Evolutionary conservation across 2,797 vertebrate species (phyloP).

Genomic region (Microhierax caerulescens): DNA sequence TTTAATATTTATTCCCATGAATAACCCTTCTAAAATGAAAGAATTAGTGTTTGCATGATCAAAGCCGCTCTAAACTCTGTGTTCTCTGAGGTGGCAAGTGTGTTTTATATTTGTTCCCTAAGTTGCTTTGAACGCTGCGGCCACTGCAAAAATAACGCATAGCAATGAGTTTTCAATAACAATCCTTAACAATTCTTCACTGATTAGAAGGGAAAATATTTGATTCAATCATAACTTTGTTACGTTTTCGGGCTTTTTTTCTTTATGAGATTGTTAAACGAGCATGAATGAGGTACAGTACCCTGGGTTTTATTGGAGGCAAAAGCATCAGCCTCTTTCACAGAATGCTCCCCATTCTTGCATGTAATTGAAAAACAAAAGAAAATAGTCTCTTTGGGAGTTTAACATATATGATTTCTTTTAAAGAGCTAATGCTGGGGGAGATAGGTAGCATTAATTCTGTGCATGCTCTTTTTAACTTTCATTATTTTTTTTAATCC

Average conservation of each 20-base stretch:
- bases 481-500: not conserved
- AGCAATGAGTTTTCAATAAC: not conserved
- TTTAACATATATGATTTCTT: conserved; percentile 18
- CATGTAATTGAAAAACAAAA: conserved; percentile 49
- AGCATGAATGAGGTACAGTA: not conserved
- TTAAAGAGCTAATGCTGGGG: not conserved
- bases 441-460: not conserved
- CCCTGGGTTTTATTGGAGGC: conserved; percentile 18
- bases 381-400: not conserved
- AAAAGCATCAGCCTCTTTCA: not conserved
- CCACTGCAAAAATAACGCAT: not conserved
- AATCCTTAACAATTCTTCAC: not conserved
- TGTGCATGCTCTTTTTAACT: not conserved
- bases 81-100: conserved; percentile 42
- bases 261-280: conserved; percentile 14
- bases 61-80: conserved; percentile 9
- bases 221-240: not conserved
- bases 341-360: conserved; percentile 30
- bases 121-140: not conserved
- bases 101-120: conserved; percentile 18
- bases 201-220: not conserved
- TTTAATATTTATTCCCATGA: not conserved
- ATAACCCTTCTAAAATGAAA: conserved; percentile 31
- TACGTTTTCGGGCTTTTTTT: not conserved
- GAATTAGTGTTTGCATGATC: conserved; percentile 16